A percentile compares a stretch with the other conserved stretches of the same genome.
phyloP scores from a whole-genome alignment of 1,140 invertebrate genomes.

The Drosophila obscura region DNA sequence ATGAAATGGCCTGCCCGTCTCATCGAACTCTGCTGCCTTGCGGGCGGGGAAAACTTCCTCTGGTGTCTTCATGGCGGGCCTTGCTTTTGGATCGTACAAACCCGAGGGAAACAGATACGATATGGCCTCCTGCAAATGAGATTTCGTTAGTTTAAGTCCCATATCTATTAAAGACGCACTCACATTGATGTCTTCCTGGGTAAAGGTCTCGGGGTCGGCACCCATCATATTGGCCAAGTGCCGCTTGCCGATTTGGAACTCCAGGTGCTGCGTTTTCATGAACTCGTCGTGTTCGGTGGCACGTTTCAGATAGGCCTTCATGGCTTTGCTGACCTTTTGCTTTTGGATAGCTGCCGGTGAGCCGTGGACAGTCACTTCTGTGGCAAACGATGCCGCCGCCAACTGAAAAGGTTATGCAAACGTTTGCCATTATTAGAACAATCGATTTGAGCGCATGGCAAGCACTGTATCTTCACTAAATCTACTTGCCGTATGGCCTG shows the following conservation, averaged over 20 bases:
- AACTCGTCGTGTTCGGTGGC: conserved; percentile 92
- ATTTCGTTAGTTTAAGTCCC: not conserved
- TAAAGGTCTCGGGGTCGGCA: conserved; percentile 93
- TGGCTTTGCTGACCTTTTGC: conserved; percentile 91
- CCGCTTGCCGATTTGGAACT: conserved; percentile 95
- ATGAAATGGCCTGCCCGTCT: conserved; percentile 93
- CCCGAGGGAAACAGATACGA: conserved; percentile 96
- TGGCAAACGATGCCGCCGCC: conserved; percentile 49
- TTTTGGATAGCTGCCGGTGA: conserved; percentile 83
- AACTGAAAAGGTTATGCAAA: conserved; percentile 73
- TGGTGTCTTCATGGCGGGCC: conserved; percentile 94
- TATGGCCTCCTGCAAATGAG: conserved; percentile 90
- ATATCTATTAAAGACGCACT: conserved; percentile 44
- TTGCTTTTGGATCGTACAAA: conserved; percentile 91
- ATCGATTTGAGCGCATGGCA: not conserved
- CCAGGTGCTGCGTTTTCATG: conserved; percentile 91
- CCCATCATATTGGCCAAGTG: conserved; percentile 99
- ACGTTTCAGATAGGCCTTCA: conserved; percentile 93
- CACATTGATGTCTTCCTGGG: conserved; percentile 94
- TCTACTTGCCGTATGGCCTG: conserved; percentile 35
- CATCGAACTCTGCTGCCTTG: conserved; percentile 96
- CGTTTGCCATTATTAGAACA: conserved; percentile 1
- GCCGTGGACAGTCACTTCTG: conserved; percentile 74
- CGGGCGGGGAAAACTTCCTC: conserved; percentile 92
- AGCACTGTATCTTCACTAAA: not conserved